These are phyloP conservation scores for Malaclemys terrapin DNA, from an alignment of 2,113 vertebrate species.

Conservation along the genomic window DNA sequence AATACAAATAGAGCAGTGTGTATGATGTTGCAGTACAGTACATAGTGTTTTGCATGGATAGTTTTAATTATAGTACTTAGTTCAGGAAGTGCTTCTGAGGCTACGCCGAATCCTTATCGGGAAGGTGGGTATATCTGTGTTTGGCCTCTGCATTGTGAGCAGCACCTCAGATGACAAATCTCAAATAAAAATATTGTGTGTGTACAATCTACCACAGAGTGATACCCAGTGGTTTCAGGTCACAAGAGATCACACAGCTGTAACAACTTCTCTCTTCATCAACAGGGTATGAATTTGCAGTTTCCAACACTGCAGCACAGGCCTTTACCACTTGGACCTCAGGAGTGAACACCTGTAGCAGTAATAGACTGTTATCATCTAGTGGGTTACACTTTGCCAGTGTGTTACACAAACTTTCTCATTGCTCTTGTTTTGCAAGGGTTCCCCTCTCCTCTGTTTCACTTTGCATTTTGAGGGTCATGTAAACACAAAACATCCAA, in stretches of 20 bases:
- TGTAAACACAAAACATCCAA: neutral
- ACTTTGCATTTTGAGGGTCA: rapidly evolving
- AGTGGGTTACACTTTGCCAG: neutral
- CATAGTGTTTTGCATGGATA: neutral
- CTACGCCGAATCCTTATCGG: neutral
- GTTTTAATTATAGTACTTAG: neutral
- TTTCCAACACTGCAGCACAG: neutral
- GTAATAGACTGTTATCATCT: neutral
- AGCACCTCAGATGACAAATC: neutral
- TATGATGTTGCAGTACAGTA: neutral
- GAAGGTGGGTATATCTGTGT: neutral
- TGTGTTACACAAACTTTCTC: neutral
- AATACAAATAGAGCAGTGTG: neutral
- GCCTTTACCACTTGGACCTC: neutral
- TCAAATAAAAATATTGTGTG: neutral
- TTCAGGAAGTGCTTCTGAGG: neutral
- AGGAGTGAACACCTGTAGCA: neutral
- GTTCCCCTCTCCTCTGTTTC: neutral
- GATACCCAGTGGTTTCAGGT: neutral
- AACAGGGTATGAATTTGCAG: neutral
- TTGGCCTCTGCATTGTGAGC: neutral
- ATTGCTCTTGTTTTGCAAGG: neutral
- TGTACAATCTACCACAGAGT: neutral
- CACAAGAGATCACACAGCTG: neutral
- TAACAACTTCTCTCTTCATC: neutral